Conservation (phyloP, 1,140 invertebrate genomes). For the Mizuhopecten yessoensis region DNA sequence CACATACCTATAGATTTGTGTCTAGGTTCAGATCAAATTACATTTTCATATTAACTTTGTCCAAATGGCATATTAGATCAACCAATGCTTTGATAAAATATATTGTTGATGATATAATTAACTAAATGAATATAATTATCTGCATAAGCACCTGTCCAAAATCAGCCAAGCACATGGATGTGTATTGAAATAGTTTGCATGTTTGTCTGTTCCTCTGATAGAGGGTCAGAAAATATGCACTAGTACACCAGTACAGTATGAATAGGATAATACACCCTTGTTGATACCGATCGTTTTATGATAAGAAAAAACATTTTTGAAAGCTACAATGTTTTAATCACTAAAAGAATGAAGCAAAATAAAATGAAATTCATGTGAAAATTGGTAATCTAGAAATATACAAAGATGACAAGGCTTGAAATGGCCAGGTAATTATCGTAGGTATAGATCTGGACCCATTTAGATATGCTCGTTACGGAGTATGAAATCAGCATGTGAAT, state of each 20-base stretch:
- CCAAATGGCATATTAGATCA: background rate
- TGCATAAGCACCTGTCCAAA: background rate
- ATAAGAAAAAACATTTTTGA: too few relatives aligned
- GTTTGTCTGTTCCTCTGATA: background rate
- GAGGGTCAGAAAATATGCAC: background rate
- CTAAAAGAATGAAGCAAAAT: too few relatives aligned
- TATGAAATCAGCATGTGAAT: background rate
- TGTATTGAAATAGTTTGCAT: too few relatives aligned
- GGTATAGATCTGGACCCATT: background rate
- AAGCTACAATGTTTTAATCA: too few relatives aligned
- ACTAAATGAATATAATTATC: too few relatives aligned
- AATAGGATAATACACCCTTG: too few relatives aligned
- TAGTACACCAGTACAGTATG: background rate
- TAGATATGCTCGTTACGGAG: background rate
- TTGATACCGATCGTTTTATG: too few relatives aligned
- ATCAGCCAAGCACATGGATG: background rate
- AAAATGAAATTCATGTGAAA: background rate
- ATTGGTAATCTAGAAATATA: background rate
- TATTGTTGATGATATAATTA: background rate
- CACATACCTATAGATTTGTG: background rate
- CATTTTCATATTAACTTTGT: background rate
- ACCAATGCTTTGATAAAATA: background rate
- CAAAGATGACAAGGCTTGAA: background rate
- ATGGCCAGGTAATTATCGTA: background rate
- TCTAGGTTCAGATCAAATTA: background rate